Percentiles rank a stretch among this genome's conserved stretches.
Evolutionary conservation across 1,140 invertebrate species (phyloP).

Genomic region (Brachionus paranguensis): DNA sequence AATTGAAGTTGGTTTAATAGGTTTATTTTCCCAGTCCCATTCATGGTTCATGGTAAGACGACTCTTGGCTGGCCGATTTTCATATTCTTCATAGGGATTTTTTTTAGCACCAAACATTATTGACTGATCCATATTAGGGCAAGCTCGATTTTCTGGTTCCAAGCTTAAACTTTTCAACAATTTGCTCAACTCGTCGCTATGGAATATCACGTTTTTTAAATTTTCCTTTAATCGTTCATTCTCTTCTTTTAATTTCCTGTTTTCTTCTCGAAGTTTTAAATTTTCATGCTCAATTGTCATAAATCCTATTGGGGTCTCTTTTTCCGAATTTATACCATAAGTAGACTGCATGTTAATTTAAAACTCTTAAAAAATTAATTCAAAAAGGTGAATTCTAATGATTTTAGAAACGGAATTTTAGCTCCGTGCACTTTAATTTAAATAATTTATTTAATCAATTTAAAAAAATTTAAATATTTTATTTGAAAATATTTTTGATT

Average conservation of each 20-base stretch:
- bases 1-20: background rate
- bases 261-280: background rate
- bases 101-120: background rate
- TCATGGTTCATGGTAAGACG: background rate
- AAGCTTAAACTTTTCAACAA: background rate
- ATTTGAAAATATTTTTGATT: background rate
- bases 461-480: background rate
- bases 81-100: background rate
- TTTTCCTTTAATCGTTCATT: background rate
- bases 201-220: background rate
- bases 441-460: background rate
- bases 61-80: background rate
- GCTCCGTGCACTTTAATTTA: background rate
- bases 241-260: background rate
- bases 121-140: background rate
- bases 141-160: background rate
- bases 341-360: background rate
- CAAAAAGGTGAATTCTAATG: background rate
- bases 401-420: background rate
- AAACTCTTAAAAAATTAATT: background rate
- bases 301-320: background rate
- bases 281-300: background rate
- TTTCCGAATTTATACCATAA: background rate
- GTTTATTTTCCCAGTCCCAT: conserved; percentile 21
- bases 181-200: background rate